phyloP scores from a whole-genome alignment of 2,888 invertebrate species.

The Noctua pronuba region DNA sequence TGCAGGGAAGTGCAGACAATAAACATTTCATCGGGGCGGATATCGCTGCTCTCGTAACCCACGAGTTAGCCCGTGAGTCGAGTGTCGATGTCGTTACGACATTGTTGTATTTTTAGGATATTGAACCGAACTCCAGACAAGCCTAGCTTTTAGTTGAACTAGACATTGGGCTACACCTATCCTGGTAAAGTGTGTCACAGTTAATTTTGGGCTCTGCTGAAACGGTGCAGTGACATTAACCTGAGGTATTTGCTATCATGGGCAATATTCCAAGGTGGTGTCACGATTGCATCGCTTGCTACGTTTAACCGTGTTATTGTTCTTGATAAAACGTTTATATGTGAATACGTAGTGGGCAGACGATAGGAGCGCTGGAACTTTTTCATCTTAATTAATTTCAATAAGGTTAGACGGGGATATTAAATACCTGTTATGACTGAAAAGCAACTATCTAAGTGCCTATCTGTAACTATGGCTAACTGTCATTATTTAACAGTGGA shows the following conservation, averaged over 20 bases:
- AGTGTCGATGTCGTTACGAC: slow-evolving; percentile 53
- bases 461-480: neutral
- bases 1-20: slow-evolving; percentile 58
- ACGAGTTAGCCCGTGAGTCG: slow-evolving; percentile 33
- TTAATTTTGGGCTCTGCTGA: slow-evolving; percentile 68
- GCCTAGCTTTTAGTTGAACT: slow-evolving; percentile 76
- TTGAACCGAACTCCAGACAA: slow-evolving; percentile 34
- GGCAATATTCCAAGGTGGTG: slow-evolving; percentile 80
- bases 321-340: slow-evolving; percentile 51
- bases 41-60: slow-evolving; percentile 50
- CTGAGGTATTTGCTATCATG: slow-evolving; percentile 72
- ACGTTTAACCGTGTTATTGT: slow-evolving; percentile 57
- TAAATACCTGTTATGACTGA: slow-evolving; percentile 1
- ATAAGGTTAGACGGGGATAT: neutral
- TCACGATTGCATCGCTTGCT: slow-evolving; percentile 64
- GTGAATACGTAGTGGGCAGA: slow-evolving; percentile 14
- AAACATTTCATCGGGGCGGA: slow-evolving; percentile 68
- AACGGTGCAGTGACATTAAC: slow-evolving; percentile 72
- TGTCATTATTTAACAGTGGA: neutral
- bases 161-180: slow-evolving; percentile 83
- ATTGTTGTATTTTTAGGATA: slow-evolving; percentile 46
- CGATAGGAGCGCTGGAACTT: slow-evolving; percentile 7
- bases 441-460: neutral
- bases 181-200: slow-evolving; percentile 79
- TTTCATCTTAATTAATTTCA: neutral